Base-by-base conservation (phyloP, 30 jellyfish, hydroid and myxozoan genomes). In the Turritopsis rubra region DNA sequence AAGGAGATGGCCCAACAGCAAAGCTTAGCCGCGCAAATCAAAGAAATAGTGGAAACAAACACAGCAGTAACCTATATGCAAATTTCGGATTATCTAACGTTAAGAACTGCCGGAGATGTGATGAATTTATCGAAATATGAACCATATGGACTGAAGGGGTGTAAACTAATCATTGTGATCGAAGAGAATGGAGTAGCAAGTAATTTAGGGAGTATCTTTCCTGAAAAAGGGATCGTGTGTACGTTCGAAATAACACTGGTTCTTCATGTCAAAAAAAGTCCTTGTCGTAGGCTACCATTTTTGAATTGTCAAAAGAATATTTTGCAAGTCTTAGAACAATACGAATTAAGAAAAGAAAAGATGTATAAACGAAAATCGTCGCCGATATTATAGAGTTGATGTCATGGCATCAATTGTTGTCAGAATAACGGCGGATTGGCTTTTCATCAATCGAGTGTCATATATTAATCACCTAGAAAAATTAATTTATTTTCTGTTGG, bases 31-130 rank as follows among this genome's bases (percentile, higher is more conserved):
- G 75, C 89, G 5, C 95, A 87, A 66, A 89, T 91, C 66, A 79
- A 84, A 71, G 72, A 80, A 60, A 72, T 91, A 31, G 88, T 94
- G 16, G 97, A 84, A 41, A 88, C 85, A 79, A 85, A 91, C 52
- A 53, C 52, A 24, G 24, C 78, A 23, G 65, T 5, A 18, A n/a
- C 81, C 18, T 22, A 18, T 7, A 53, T 80, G 21, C 52, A 65
- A 21, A 80, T 80, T 3, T 80, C 87, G 5, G 87, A 80, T 53
- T 80, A 53, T 65, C 27, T 80, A 53, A 60, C 87, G 87, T 52
- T 80, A 1, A 27, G 87, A 52, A 80, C 87, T 24, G 87, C 87
- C 21, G 87, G 87, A 25, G 87, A 80, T 80, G 87, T 80, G 18
- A 53, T 80, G 87, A 80, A 80, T 53, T 52, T 80, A 53, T 80